Percentiles rank a stretch among this genome's conserved stretches.
Evolutionary conservation across 2,888 invertebrate genomes (phyloP).

Genomic region (Ormyrus labotus): DNA sequence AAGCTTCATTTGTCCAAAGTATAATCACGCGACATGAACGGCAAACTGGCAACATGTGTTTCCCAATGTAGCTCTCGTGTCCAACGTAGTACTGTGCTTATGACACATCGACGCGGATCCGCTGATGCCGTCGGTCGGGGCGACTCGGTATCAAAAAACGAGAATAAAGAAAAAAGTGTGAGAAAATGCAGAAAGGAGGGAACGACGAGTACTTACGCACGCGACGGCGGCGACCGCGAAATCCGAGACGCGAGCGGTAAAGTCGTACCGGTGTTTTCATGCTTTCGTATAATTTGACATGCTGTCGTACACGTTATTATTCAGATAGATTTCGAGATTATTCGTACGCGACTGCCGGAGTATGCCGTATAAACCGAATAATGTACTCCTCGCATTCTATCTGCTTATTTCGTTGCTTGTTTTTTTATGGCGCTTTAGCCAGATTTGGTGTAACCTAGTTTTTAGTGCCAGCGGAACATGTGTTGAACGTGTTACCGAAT

Average conservation of each 20-base stretch:
- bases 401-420: background rate
- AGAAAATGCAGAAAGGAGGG: slow-evolving; percentile 10
- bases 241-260: slow-evolving; percentile 27
- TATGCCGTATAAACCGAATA: background rate
- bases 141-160: too few species aligned
- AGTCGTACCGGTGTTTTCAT: slow-evolving; percentile 50
- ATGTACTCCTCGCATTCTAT: background rate
- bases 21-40: too few species aligned
- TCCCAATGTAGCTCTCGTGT: background rate
- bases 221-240: slow-evolving; percentile 17
- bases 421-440: background rate
- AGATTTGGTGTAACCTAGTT: slow-evolving; percentile 6
- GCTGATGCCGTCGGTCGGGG: too few species aligned
- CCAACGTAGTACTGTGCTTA: background rate
- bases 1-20: too few species aligned
- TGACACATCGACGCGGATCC: background rate
- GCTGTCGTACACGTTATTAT: slow-evolving; percentile 76
- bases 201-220: background rate
- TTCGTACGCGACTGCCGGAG: slow-evolving; percentile 63
- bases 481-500: background rate
- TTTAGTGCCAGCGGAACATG: background rate
- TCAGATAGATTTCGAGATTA: slow-evolving; percentile 75
- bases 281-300: slow-evolving; percentile 75
- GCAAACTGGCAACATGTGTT: slow-evolving; percentile 21
- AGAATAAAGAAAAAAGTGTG: slow-evolving; percentile 15